These are phyloP conservation scores for Papilio protenor DNA, from an alignment of 2,888 invertebrate species.

Conservation along the genomic window DNA sequence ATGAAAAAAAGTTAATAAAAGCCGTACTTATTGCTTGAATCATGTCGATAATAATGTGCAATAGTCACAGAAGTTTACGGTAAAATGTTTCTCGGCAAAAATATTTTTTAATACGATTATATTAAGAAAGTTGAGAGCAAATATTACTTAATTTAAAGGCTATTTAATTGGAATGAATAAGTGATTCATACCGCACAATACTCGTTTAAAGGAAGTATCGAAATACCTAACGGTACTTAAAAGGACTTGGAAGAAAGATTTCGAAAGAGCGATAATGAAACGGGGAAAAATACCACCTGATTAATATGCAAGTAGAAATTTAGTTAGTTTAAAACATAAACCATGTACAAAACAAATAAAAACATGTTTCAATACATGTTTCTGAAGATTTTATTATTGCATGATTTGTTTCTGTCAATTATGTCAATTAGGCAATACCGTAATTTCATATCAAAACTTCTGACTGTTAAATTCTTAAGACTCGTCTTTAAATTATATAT, in stretches of 20 bases:
- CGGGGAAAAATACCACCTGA: constrained; percentile 20
- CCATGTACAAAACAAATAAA: not conserved
- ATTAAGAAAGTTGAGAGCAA: not conserved
- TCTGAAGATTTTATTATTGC: too few relatives aligned
- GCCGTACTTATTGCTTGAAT: not conserved
- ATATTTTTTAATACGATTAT: not conserved
- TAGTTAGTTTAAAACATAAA: not conserved
- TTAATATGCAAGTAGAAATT: constrained; percentile 31
- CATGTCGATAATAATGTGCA: not conserved
- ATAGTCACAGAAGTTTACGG: not conserved
- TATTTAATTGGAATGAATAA: constrained; percentile 27
- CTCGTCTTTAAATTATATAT: not conserved
- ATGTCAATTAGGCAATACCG: too few relatives aligned
- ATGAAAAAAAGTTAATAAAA: not conserved
- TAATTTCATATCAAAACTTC: too few relatives aligned
- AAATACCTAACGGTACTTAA: constrained; percentile 39
- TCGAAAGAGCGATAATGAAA: constrained; percentile 19
- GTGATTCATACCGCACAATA: constrained; percentile 23
- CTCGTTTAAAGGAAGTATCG: constrained; percentile 29
- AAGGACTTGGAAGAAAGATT: constrained; percentile 16
- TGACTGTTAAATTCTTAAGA: not conserved
- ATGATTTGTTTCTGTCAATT: not conserved
- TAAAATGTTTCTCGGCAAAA: too few relatives aligned
- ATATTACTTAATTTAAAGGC: not conserved
- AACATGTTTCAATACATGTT: not conserved